phyloP scores from a whole-genome alignment of 2,113 vertebrate species.

The Alligator sinensis region DNA sequence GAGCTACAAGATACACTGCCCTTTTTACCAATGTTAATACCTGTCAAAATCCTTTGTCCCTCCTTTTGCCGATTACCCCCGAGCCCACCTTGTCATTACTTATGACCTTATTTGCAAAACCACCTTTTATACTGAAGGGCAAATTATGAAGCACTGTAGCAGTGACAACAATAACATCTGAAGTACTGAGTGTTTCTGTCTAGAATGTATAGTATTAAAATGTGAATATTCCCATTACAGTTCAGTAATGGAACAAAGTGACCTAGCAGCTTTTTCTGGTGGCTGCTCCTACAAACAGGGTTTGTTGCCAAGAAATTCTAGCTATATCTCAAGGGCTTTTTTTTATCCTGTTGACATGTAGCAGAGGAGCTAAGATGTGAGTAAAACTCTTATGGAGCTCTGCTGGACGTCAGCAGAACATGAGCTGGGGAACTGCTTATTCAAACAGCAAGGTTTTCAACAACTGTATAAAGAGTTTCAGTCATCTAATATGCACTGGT shows the following conservation, averaged over 20 bases:
- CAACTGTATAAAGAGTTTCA: not conserved
- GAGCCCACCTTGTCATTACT: not conserved
- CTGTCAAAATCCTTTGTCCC: too few species aligned
- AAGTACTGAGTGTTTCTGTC: not conserved
- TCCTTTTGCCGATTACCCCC: not conserved
- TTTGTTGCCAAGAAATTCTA: constrained; percentile 54
- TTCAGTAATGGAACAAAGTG: not conserved
- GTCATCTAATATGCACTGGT: too few species aligned
- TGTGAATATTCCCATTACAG: not conserved
- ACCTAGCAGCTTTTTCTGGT: not conserved
- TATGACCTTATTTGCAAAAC: not conserved
- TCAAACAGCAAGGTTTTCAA: not conserved
- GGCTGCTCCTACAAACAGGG: constrained; percentile 47
- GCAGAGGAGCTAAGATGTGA: constrained; percentile 9
- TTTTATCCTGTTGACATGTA: not conserved
- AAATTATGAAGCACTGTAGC: too few species aligned
- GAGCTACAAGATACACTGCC: too few species aligned
- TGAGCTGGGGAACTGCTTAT: not conserved
- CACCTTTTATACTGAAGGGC: not conserved
- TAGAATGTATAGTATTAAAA: not conserved
- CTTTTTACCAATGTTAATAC: too few species aligned
- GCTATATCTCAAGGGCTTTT: not conserved
- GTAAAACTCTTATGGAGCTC: constrained; percentile 21
- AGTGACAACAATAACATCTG: not conserved
- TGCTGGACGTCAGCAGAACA: constrained; percentile 46